Base-by-base conservation (phyloP, 1,140 invertebrate species). In the Bicyclus anynana region DNA sequence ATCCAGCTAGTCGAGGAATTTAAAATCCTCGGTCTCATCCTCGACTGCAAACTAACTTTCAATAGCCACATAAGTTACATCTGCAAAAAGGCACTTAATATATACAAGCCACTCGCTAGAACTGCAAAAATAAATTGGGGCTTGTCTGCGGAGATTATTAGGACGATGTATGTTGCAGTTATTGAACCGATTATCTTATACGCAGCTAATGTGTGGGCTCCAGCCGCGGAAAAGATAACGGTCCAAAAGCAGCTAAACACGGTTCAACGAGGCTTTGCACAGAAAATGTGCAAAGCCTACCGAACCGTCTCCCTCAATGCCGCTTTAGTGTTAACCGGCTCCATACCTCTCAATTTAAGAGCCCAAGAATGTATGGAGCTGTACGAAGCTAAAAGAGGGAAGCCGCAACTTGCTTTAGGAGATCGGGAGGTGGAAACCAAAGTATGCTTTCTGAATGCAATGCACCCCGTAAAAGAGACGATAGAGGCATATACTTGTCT, bases 171-270 rank as follows among this genome's bases (percentile, higher is more conserved):
- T 13, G 46, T 17, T 0, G 59, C 63, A 1, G 42, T 37, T 0
- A 38, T 72, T 1, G 65, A 72, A 18, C 69, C 69, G 0, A 47
- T 59, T 0, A 60, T 72, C 0, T 1, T 64, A 12, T 73, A 73
- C 18, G 64, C 64, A 0, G 58, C 67, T 0, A 27, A 21, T 1
- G 56, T 57, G 0, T 69, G 69, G 69, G 48, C 55, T 2, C 53
- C 53, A n/a, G 57, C 56, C 4, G 33, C 44, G 9, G 2, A n/a
- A n/a, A n/a, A n/a, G n/a, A n/a, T n/a, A n/a, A n/a, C n/a, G n/a
- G n/a, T n/a, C n/a, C n/a, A n/a, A n/a, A n/a, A n/a, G n/a, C n/a
- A n/a, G n/a, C n/a, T n/a, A n/a, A n/a, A n/a, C n/a, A n/a, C n/a
- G n/a, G n/a, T n/a, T n/a, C n/a, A n/a, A n/a, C n/a, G n/a, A n/a